Percentiles rank a stretch among this genome's conserved stretches.
Evolutionary conservation across 2,888 invertebrate genomes (phyloP).

Genomic region (Drosophila differens): DNA sequence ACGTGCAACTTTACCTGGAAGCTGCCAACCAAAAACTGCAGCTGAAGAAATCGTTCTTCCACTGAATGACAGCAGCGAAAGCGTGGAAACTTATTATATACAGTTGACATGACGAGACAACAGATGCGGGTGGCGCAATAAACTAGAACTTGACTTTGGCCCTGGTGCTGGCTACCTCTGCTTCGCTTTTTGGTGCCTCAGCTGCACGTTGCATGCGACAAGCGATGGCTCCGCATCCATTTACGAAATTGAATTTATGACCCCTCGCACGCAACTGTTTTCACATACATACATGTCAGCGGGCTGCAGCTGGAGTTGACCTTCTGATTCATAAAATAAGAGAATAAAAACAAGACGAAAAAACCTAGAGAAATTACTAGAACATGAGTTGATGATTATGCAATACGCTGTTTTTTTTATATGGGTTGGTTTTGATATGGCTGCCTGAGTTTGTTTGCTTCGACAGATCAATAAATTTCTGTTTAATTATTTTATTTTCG

Average conservation of each 20-base stretch:
- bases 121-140: slow-evolving; percentile 32
- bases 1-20: background rate
- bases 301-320: slow-evolving; percentile 9
- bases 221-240: slow-evolving; percentile 48
- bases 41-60: slow-evolving; percentile 35
- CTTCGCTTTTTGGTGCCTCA: slow-evolving; percentile 6
- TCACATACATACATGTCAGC: slow-evolving; percentile 26
- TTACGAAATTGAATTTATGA: slow-evolving; percentile 78
- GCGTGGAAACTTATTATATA: slow-evolving; percentile 46
- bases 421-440: background rate
- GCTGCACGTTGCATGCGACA: slow-evolving; percentile 62
- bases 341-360: no score
- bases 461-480: no score
- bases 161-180: background rate
- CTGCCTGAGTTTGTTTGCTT: no score
- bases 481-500: no score
- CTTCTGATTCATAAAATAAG: background rate
- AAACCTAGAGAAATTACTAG: background rate
- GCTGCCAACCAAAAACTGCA: slow-evolving; percentile 20
- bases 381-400: background rate
- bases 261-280: slow-evolving; percentile 36
- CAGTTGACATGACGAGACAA: slow-evolving; percentile 52
- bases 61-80: slow-evolving; percentile 50
- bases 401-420: background rate
- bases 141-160: slow-evolving; percentile 18